phyloP scores from a whole-genome alignment of 2,888 invertebrate genomes.

The Stratiomys singularior region DNA sequence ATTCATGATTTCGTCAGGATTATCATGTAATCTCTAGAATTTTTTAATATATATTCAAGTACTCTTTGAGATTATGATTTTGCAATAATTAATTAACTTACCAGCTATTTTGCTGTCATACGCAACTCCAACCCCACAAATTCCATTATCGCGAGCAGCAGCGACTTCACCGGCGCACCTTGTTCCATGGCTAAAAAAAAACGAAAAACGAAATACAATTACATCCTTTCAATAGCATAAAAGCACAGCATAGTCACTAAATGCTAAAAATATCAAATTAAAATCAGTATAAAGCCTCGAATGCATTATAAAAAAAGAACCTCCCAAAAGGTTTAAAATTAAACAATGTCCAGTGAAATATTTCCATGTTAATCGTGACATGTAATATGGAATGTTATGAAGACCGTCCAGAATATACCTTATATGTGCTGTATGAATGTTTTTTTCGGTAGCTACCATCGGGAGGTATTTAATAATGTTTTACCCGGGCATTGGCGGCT shows the following conservation, averaged over 20 bases:
- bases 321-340: neutral
- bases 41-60: too few relatives aligned
- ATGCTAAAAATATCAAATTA: neutral
- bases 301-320: neutral
- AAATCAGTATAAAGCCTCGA: neutral
- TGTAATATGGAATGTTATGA: neutral
- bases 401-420: too few relatives aligned
- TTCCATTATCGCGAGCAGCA: conserved; percentile 97
- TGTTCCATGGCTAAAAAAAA: conserved; percentile 85
- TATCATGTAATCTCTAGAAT: too few relatives aligned
- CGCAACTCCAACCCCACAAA: conserved; percentile 99
- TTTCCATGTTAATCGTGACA: neutral
- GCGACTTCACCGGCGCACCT: conserved; percentile 98
- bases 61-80: too few relatives aligned
- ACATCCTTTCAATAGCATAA: neutral
- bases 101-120: conserved; percentile 98
- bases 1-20: too few relatives aligned
- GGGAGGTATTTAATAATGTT: too few relatives aligned
- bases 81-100: conserved; percentile 64
- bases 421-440: too few relatives aligned
- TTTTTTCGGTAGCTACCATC: too few relatives aligned
- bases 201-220: conserved; percentile 45
- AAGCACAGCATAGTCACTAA: neutral
- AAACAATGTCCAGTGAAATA: neutral
- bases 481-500: too few relatives aligned